These are phyloP conservation scores for Mergus octosetaceus DNA, from an alignment of 2,797 vertebrate species.

Conservation along the genomic window DNA sequence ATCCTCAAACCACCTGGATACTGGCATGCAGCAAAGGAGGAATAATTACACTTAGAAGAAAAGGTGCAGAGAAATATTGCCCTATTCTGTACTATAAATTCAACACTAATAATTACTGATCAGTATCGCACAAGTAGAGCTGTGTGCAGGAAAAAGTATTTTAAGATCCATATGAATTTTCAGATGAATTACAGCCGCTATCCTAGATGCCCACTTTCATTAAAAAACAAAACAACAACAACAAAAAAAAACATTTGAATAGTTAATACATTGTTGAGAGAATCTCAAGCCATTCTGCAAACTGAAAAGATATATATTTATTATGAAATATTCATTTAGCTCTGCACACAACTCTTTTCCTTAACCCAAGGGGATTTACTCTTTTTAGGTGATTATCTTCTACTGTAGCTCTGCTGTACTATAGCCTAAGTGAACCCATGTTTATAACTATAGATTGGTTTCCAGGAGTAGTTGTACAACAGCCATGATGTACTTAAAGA, in stretches of 20 bases:
- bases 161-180: constrained; percentile 36
- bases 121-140: not conserved
- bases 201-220: constrained; percentile 19
- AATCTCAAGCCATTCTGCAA: constrained; percentile 25
- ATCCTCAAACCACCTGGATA: not conserved
- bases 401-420: not conserved
- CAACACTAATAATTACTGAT: constrained; percentile 11
- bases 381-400: constrained; percentile 48
- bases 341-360: constrained; percentile 16
- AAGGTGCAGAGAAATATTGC: constrained; percentile 12
- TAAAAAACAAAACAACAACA: too few species aligned
- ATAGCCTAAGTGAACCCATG: not conserved
- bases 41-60: not conserved
- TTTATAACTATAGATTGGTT: not conserved
- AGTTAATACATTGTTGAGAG: constrained; percentile 50
- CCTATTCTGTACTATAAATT: not conserved
- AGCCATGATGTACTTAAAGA: not conserved
- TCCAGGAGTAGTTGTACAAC: not conserved
- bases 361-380: constrained; percentile 51
- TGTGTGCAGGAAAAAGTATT: constrained; percentile 25
- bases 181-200: not conserved
- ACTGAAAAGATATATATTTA: not conserved
- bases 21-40: not conserved
- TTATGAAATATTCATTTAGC: constrained; percentile 53
- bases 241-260: constrained; percentile 62